Evolutionary conservation across 2,113 vertebrate genomes (phyloP), one percentile per base, ranked within the genome.

Genomic region (Myotis brandtii): DNA sequence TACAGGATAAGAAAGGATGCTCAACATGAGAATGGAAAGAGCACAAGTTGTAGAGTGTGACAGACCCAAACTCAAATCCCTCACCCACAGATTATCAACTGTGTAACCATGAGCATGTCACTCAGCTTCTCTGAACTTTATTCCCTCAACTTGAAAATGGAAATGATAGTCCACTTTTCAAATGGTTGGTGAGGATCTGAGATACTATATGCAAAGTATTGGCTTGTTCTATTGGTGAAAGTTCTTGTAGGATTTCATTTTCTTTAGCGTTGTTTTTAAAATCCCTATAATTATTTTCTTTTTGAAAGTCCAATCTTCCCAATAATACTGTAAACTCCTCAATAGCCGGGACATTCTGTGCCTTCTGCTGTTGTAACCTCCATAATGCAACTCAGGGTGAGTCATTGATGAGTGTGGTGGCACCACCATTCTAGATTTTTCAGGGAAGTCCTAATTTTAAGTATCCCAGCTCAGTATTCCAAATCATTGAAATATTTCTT

Each of bases 111-210:
- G 13, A 56, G 43, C 86, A 64, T 8, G 1, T 75, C 18, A 34
- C 13, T 93, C 34, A 91, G 40, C 14, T 76, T 59, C 30, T 73
- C 67, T 89, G 75, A 93, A 37, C 37, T 94, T 89, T 4, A 54
- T 86, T 46, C 48, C 27, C 34, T 93, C 37, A 89, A 92, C 50
- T 79, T 25, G 66, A 75, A 80, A 54, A 32, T 48, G 50, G 16
- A 96, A 86, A 69, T 69, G 23, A 83, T 27, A 62, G 21, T n/a
- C 1, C 4, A 30, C 20, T 86, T 66, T 92, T 84, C 64, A 54
- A 84, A 90, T 87, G 21, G 18, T 59, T 86, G 18, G 11, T 86
- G 40, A 95, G 8, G 40, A 66, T 86, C n/a, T 96, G 69, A 95
- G 88, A 64, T 67, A 86, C 56, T 46, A 46, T 37, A 13, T 70